Percentiles rank a stretch among this genome's conserved stretches.
Conservation (phyloP, 2,797 vertebrate genomes). For the Pygocentrus nattereri region DNA sequence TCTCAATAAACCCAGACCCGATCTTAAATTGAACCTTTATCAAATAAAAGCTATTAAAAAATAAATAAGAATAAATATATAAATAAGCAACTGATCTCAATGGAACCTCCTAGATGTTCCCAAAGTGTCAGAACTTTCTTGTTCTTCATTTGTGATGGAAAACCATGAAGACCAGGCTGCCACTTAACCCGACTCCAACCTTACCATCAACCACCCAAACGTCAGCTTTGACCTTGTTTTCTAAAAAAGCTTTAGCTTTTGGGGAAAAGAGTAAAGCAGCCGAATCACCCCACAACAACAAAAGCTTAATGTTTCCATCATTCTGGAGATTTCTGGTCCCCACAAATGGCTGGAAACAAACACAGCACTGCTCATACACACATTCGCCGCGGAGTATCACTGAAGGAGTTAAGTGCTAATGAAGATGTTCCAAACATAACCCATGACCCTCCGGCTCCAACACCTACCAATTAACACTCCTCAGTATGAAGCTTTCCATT, state of each 20-base stretch:
- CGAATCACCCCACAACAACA: not conserved
- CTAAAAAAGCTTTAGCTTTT: too few species aligned
- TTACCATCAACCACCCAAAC: too few species aligned
- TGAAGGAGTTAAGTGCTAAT: constrained; percentile 79
- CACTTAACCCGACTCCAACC: too few species aligned
- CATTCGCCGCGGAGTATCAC: constrained; percentile 54
- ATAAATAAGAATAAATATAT: not conserved
- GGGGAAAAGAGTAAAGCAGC: not conserved
- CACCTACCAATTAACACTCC: constrained; percentile 88
- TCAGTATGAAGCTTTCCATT: constrained; percentile 78
- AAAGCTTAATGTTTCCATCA: not conserved
- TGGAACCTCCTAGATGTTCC: not conserved
- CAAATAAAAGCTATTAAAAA: not conserved
- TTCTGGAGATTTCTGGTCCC: not conserved
- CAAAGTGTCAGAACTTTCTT: not conserved
- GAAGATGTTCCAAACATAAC: constrained; percentile 82
- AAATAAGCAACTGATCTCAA: not conserved
- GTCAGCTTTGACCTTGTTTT: too few species aligned
- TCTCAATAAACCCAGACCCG: not conserved
- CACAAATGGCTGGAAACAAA: not conserved
- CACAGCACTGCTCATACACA: constrained; percentile 42
- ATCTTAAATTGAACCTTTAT: not conserved
- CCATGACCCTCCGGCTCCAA: constrained; percentile 74
- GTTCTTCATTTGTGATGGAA: too few species aligned
- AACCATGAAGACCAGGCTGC: too few species aligned